Evolutionary conservation across 2,797 vertebrate genomes (phyloP).

Genomic region (Amazona ochrocephala): DNA sequence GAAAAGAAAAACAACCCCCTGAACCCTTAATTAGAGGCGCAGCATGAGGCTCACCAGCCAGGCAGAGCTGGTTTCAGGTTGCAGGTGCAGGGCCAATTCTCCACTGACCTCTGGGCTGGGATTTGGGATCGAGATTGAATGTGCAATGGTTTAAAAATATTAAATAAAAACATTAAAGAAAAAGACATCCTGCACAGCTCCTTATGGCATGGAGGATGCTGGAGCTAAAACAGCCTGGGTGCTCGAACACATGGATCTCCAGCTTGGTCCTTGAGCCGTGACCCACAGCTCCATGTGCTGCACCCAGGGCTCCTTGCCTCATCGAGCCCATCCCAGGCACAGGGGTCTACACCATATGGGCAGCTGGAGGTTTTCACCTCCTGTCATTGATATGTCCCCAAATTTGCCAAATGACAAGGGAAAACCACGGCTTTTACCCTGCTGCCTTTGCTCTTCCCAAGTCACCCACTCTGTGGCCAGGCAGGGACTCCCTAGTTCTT

Average conservation of each 20-base stretch:
- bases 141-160: neutral
- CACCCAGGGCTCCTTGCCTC: neutral
- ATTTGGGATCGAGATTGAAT: neutral
- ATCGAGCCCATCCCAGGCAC: fast-evolving
- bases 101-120: conserved; percentile 9
- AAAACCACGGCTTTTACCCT: fast-evolving
- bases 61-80: conserved; percentile 36
- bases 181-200: neutral
- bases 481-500: neutral
- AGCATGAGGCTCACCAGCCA: neutral
- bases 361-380: neutral
- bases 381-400: neutral
- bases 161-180: neutral
- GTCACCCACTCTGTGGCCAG: neutral
- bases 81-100: conserved; percentile 64
- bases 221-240: neutral
- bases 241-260: fast-evolving
- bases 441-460: neutral
- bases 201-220: neutral
- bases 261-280: neutral
- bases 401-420: neutral
- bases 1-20: conserved; percentile 14
- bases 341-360: neutral
- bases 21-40: neutral
- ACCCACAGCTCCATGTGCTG: neutral